Base-by-base conservation (phyloP, 1,140 invertebrate genomes). In the Aphaenogaster rudis region DNA sequence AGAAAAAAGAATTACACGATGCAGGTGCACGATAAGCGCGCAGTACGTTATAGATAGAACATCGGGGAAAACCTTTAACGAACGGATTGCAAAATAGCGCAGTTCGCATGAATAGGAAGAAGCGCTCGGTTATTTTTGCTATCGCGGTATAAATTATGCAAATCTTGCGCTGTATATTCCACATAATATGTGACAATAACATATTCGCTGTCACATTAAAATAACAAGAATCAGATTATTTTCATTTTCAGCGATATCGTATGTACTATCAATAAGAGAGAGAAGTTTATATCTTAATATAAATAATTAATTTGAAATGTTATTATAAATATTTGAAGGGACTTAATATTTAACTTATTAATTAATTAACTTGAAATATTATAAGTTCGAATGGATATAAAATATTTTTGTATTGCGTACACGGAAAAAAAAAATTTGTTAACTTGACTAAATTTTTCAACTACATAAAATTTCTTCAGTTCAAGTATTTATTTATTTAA, bases 101-200 rank as follows among this genome's bases (percentile, higher is more conserved):
- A n/a, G 9, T 39, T 71, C 45, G 15, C 8, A 69, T 13, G 28
- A 80, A 80, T 80, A 54, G 6, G 36, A 17, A 54, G 33, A 67
- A 67, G 13, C 13, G 21, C 28, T 54, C 11, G 8, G 13, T 45
- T 66, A 39, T 67, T 67, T 67, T 69, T 33, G n/a, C 36, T 48
- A 50, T n/a, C 42, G 42, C 9, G n/a, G 7, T 50, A 66, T 21
- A 39, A 50, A 54, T 64, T 64, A 64, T 79, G 39, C 57, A 63
- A 36, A 61, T 63, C 39, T 28, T 9, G 13, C 9, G 13, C 9
- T 2, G 21, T 15, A 74, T 39, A n/a, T 39, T 76, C 6, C 15
- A 57, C 33, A 15, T 15, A 57, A 52, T 54, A 28, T n/a, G 13
- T 33, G 11, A 28, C 7, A 33, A 5, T 72, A 15, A 71, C 6